A percentile compares a stretch with the other conserved stretches of the same genome.
Conservation (phyloP, 2,797 vertebrate genomes). For the Mormyrus proboscirostris region DNA sequence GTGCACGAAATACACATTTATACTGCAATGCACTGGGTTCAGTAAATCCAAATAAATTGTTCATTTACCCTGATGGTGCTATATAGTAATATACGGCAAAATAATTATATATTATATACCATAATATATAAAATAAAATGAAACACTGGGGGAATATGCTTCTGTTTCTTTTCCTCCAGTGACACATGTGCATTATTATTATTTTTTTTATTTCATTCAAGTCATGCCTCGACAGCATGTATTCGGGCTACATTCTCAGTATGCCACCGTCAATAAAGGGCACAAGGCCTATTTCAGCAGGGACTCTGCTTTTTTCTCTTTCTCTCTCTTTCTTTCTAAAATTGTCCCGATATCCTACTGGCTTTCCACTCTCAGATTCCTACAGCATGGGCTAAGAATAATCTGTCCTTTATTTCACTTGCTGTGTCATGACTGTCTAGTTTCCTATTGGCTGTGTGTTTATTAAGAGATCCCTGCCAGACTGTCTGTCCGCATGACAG, state of each 20-base stretch:
- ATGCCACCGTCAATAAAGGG: neutral
- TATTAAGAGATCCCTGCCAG: neutral
- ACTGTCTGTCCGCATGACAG: constrained; percentile 25
- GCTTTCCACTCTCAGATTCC: neutral
- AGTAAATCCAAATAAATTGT: neutral
- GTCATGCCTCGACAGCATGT: neutral
- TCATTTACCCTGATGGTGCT: neutral
- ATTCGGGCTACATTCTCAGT: neutral
- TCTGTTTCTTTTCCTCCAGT: neutral
- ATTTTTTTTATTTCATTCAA: neutral
- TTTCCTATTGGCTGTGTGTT: neutral
- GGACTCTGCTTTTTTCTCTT: neutral
- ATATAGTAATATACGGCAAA: neutral
- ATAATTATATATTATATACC: neutral
- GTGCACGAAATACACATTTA: neutral
- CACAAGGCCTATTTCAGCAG: neutral
- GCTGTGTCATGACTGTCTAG: constrained; percentile 2
- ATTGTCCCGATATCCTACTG: constrained; percentile 3
- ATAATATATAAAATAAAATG: neutral
- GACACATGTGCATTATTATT: neutral
- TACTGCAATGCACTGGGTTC: neutral
- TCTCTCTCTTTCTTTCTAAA: neutral
- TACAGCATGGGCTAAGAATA: constrained; percentile 12
- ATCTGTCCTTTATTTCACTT: constrained; percentile 7
- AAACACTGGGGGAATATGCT: neutral